Evolutionary conservation across 2,888 invertebrate genomes (phyloP), one percentile per base, ranked within the genome.

Genomic region (Gastrophysa polygoni): DNA sequence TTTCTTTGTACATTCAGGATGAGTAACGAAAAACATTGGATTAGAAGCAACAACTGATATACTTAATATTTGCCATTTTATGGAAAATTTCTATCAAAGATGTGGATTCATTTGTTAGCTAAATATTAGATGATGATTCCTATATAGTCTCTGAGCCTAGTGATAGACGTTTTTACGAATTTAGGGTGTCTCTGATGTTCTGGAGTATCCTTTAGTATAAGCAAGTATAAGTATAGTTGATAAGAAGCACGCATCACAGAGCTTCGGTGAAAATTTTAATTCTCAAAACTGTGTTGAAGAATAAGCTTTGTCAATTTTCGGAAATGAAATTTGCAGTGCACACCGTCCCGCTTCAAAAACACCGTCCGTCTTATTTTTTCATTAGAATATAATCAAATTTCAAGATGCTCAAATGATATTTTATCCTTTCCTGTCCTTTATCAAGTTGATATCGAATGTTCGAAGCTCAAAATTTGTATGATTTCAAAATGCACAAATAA

Each of bases 401-500:
- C 14, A 14, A 38, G 14, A 14, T 38, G 14, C 38, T 38, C 38
- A 38, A 38, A n/a, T 38, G 4, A 11, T 14, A 32, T 10, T 38
- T n/a, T 14, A 38, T 10, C 14, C 14, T 38, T 32, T 8, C 10
- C 6, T 32, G 29, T 8, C 10, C 10, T 6, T 14, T 38, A 4
- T 14, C n/a, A 14, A n/a, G 7, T 24, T 38, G 3, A 38, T n/a
- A 14, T 38, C 14, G 14, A 32, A 1, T 38, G 38, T 18, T 50
- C 38, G 20, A 1, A 52, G 38, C 32, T 50, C 38, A 38, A 38
- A 16, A n/a, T 10, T 52, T 43, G 7, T 24, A 51, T 51, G 11
- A 28, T 51, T 51, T 51, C 21, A 43, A 54, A 24, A 14, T 43
- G 54, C 54, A 54, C 54, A 54, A 38, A 38, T 10, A 24, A 52